These are phyloP conservation scores for Pocota personata DNA, from an alignment of 2,888 invertebrate species.

Conservation along the genomic window DNA sequence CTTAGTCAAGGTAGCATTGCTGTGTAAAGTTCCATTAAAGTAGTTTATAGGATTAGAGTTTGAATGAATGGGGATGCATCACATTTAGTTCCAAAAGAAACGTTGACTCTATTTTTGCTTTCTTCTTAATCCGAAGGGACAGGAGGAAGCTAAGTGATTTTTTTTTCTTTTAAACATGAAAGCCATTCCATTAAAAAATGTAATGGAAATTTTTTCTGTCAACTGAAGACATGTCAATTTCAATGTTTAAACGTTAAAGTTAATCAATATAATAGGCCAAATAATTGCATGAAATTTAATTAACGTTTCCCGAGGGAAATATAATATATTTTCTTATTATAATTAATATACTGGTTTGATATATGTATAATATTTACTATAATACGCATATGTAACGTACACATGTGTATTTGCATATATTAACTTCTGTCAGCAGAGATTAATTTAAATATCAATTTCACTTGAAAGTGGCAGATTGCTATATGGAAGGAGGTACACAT, in stretches of 20 bases:
- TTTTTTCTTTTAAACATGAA: neutral
- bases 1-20: neutral
- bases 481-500: neutral
- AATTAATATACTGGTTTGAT: too few species aligned
- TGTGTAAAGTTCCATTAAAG: neutral
- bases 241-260: neutral
- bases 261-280: neutral
- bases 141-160: neutral
- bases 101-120: neutral
- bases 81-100: neutral
- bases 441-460: conserved; percentile 37
- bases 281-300: neutral
- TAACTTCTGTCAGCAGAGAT: neutral
- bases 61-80: neutral
- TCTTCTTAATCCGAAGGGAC: neutral
- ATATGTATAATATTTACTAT: too few species aligned
- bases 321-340: neutral
- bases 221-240: neutral
- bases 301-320: neutral
- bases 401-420: too few species aligned
- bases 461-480: neutral
- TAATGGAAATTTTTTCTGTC: neutral
- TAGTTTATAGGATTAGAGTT: conserved; percentile 9
- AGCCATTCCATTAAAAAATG: too few species aligned
- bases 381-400: too few species aligned